A percentile compares a stretch with the other conserved stretches of the same genome.
These are phyloP conservation scores for Ceratina calcarata DNA, from an alignment of 1,140 invertebrate genomes.

Conservation along the genomic window DNA sequence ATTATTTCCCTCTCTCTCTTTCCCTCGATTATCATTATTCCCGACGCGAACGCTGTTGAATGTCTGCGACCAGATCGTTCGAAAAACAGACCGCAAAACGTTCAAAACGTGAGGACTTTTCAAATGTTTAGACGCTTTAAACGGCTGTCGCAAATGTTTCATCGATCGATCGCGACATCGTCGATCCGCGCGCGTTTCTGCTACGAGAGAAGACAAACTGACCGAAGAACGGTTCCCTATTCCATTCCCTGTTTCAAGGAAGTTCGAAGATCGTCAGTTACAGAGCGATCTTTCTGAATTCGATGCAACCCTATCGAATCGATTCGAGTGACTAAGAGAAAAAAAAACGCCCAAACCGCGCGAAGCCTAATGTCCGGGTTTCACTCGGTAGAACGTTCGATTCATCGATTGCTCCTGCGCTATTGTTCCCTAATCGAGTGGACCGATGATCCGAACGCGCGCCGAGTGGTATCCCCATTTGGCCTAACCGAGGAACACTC, in stretches of 20 bases:
- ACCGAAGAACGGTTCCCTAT: neutral
- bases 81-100: constrained; percentile 20
- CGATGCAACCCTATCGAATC: neutral
- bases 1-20: too few species aligned
- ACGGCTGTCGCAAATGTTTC: constrained; percentile 45
- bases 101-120: constrained; percentile 15
- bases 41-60: constrained; percentile 6
- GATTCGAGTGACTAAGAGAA: neutral
- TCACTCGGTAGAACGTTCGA: too few species aligned
- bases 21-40: neutral
- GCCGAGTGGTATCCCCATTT: too few species aligned
- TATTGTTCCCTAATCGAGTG: too few species aligned
- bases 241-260: neutral
- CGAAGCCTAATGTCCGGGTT: neutral
- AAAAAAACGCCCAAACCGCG: neutral
- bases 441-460: too few species aligned
- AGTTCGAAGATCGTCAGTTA: neutral
- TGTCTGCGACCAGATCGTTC: constrained; percentile 6
- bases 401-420: too few species aligned
- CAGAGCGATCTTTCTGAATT: neutral
- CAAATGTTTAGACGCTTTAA: constrained; percentile 44
- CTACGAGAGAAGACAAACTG: neutral
- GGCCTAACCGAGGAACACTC: too few species aligned
- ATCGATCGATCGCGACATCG: constrained; percentile 46
- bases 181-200: constrained; percentile 39